phyloP scores from a whole-genome alignment of 2,888 invertebrate genomes.

The Lysandra coridon region DNA sequence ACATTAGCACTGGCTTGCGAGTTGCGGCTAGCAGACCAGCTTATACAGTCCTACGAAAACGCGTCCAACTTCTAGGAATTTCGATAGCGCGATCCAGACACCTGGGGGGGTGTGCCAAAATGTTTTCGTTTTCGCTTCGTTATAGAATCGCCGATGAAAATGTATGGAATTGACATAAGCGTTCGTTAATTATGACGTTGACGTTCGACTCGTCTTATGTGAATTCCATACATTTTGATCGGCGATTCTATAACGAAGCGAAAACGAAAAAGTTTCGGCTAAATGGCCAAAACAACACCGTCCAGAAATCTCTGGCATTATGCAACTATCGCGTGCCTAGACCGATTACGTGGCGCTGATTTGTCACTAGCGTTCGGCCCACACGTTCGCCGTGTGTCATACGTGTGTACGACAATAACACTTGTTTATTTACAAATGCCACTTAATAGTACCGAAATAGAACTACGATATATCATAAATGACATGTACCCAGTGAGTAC shows the following conservation, averaged over 20 bases:
- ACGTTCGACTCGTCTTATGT: too few species aligned
- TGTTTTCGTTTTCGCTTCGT: too few species aligned
- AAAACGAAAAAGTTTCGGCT: too few species aligned
- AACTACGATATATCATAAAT: not conserved
- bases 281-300: not conserved
- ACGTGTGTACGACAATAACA: conserved; percentile 27
- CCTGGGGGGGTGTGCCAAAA: not conserved
- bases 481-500: not conserved
- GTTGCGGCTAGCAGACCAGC: too few species aligned
- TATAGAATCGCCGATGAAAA: too few species aligned
- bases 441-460: conserved; percentile 4
- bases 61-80: not conserved
- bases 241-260: too few species aligned
- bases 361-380: conserved; percentile 52
- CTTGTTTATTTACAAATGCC: conserved; percentile 24
- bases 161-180: too few species aligned
- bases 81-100: not conserved
- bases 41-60: not conserved
- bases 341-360: conserved; percentile 43
- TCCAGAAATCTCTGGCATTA: conserved; percentile 29
- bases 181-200: too few species aligned
- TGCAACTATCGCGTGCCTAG: conserved; percentile 26
- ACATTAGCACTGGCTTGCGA: not conserved
- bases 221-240: too few species aligned
- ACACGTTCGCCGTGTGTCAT: conserved; percentile 45